These are phyloP conservation scores for Pseudomyrmex dendroicus DNA, from an alignment of 1,140 invertebrate genomes.

Conservation along the genomic window DNA sequence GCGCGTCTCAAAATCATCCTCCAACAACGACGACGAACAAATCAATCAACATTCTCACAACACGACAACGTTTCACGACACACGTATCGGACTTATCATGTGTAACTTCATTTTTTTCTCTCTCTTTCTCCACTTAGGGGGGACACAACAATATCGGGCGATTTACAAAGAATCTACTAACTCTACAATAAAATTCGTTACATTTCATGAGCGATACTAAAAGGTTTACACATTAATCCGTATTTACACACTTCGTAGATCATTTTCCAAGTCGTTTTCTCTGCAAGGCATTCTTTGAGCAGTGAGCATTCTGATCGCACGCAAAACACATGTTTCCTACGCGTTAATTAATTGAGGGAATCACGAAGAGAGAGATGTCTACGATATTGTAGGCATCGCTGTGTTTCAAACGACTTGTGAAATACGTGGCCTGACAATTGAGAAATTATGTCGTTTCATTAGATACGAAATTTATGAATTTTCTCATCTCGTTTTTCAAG, in stretches of 20 bases:
- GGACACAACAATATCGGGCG: conserved; percentile 58
- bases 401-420: conserved; percentile 67
- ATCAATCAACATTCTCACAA: conserved; percentile 71
- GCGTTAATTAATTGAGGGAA: conserved; percentile 16
- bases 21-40: conserved; percentile 55
- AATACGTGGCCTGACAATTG: conserved; percentile 49
- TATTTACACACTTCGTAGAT: conserved; percentile 71
- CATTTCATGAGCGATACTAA: conserved; percentile 69
- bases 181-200: conserved; percentile 68
- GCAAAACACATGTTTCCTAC: conserved; percentile 25
- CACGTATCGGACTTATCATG: conserved; percentile 49
- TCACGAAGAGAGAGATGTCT: conserved; percentile 5
- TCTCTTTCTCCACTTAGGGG: conserved; percentile 5
- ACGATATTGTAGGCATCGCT: conserved; percentile 14
- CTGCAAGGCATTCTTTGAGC: conserved; percentile 73
- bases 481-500: neutral
- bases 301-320: conserved; percentile 32
- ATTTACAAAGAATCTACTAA: conserved; percentile 65
- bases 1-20: conserved; percentile 45
- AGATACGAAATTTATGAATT: neutral
- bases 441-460: neutral
- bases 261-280: conserved; percentile 69
- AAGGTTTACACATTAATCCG: conserved; percentile 60
- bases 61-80: conserved; percentile 63
- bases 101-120: conserved; percentile 45